Base-by-base conservation (phyloP, 2,888 invertebrate species). In the Parnassius apollo region DNA sequence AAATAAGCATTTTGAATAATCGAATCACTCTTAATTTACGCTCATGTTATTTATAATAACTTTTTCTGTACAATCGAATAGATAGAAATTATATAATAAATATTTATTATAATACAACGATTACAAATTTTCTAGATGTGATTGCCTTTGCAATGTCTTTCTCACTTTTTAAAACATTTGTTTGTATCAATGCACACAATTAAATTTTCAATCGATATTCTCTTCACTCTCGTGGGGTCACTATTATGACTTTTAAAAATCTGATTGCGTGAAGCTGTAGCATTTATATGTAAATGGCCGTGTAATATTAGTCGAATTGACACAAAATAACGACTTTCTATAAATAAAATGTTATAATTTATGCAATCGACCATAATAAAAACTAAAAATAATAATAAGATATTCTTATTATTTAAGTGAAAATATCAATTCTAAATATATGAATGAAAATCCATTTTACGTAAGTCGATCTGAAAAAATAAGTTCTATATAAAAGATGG, bases 91-190 rank as follows among this genome's bases (percentile, higher is more conserved):
- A 60, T 35, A 35, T 55, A 12, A 48, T 57, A 48, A 63, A 59
- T 46, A 57, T 55, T 50, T 56, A 57, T 46, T 51, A 50, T 64
- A 42, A 60, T 64, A 64, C 64, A 64, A 64, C 64, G 64, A 64
- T 60, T 60, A 53, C 12, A 11, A 53, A 57, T 60, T 59, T 53
- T 64, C 56, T 64, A 49, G 60, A 53, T 57, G 54, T 62, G 57
- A 44, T 59, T 50, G 35, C 35, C 51, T 53, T 58, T 49, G 53
- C 35, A 54, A 51, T 25, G 35, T 51, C 35, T 13, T n/a, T 25
- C 12, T 48, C 35, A 25, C 22, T 46, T n/a, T 51, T 22, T 1
- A n/a, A 52, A 7, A 46, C 9, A 25, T 25, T 3, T 51, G 12
- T 51, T 51, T 51, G 0, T 22, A 25, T 25, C 49, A 9, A 51